Base-by-base conservation (phyloP, 2,113 vertebrate species). In the Heterochromis multidens region DNA sequence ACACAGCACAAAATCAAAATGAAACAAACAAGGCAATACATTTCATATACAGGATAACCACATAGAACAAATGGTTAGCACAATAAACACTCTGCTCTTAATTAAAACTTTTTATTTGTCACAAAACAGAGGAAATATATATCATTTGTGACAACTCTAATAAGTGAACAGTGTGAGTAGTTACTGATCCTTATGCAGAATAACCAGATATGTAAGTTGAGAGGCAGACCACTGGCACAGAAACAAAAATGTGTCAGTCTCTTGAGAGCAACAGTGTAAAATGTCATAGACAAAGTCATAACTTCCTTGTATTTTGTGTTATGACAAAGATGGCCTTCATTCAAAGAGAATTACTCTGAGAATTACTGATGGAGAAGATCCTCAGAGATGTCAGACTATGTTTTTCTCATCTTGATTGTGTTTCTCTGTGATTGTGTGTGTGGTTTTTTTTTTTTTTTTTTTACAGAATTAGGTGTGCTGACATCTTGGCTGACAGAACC, bases 391-490 rank as follows among this genome's bases (percentile, higher is more conserved):
- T 74, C 1, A 25, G 29, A 52, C 79, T 33, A 0, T 25, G 5
- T 14, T 35, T 84, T 85, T 10, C 31, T 80, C 8, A 80, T 49
- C 31, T 49, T 81, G 9, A 67, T 29, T 85, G 21, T 76, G 4
- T 88, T 25, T 82, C 27, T 52, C 70, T 74, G 31, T 3, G 10
- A 49, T 3, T 35, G 5, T 58, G 9, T 84, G 9, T 87, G 11
- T 49, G 4, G 83, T 27, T 84, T 58, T 11, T 87, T 10, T 62
- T 19, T 6, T 40, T 40, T 40, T 11, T 63, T 62, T 6, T 43
- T 72, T 40, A 29, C 85, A 97, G 96, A 86, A 91, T 96, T 90
- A 93, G 87, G 72, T 97, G 96, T 90, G 90, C 94, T 6, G 19
- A 95, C 83, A 86, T 96, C 56, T 31, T 10, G 33, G 83, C 93